Base-by-base conservation (phyloP, 2,888 invertebrate species). In the Aleiodes leptofemur region DNA sequence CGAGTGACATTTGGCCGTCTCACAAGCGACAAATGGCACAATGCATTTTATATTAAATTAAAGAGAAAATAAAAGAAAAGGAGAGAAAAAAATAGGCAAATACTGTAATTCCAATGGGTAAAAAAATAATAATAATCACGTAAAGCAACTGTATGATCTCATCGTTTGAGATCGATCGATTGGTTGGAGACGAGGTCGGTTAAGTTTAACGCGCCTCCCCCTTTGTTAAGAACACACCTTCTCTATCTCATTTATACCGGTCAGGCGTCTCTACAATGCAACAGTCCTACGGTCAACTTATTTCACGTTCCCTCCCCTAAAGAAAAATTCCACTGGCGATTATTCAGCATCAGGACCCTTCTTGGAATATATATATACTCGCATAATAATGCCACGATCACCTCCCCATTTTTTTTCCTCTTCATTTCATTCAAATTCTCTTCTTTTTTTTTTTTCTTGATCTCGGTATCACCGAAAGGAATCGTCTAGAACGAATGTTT, bases 141-240 rank as follows among this genome's bases (percentile, higher is more conserved):
- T 7, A 4, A 56, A 56, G 9, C n/a, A 59, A 59, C 13, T n/a
- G 59, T 59, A 9, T 59, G 59, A 59, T 59, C 59, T 59, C 59
- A 59, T 59, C 59, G 34, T 59, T n/a, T 6, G 59, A 48, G 66
- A 51, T 69, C 55, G 55, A 69, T 69, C 69, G 55, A 69, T 69
- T 69, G 55, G 69, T 53, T 69, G 73, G 64, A 56, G 57, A 59
- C 76, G 69, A 76, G 76, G 74, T 74, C 72, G 73, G 78, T 76
- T 69, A 51, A 72, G 72, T 74, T 64, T 73, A 69, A 69, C 50
- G 77, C 76, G 72, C 79, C 79, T 79, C 79, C 79, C 69, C 72
- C 74, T 59, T 77, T 77, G 69, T 73, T 79, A 73, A 55, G 74
- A 77, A 75, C 75, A 76, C 75, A 79, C 79, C 77, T 77, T 73